Evolutionary conservation across 2,888 invertebrate species (phyloP), one percentile per base, ranked within the genome.

Genomic region (Ormyrus nitidulus): DNA sequence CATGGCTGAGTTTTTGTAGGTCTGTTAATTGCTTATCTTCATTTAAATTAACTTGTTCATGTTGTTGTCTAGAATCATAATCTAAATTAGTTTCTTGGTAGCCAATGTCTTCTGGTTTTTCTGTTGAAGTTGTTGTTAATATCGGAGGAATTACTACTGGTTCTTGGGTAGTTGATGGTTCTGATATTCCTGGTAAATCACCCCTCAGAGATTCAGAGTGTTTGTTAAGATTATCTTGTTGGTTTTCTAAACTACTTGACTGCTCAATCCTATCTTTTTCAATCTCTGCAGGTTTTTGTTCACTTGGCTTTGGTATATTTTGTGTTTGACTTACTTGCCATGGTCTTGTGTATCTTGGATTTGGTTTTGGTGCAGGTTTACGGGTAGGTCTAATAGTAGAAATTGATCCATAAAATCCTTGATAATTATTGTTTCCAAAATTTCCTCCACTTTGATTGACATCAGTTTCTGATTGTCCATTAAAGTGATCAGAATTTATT

Each of bases 251-350:
- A 77, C 56, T 46, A 34, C 11, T 8, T 46, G 13, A 44, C 9
- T 48, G 8, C 11, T 65, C 62, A 64, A 62, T 64, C 10, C 10
- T 44, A 13, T 11, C 8, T 51, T 70, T 68, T 51, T 76, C 34
- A 44, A 11, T 53, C 11, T 61, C 80, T 13, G 9, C 6, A 2
- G 62, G 44, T 13, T 46, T 69, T 9, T 65, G 34, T 9, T 59
- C n/a, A 68, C 34, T 69, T 49, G 48, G 6, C n/a, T 65, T 53
- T 59, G 66, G 56, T 48, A 10, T 19, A 58, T 54, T 75, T 5
- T 75, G 44, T 56, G 65, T 46, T 46, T 81, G 72, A n/a, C 58
- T 73, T 49, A 74, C 59, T 77, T 81, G 81, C 81, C 79, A 79
- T 65, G 77, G 74, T 56, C 65, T 77, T n/a, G 70, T 53, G 19